Percentiles rank a stretch among this genome's conserved stretches.
phyloP scores from a whole-genome alignment of 2,888 invertebrate species.

The Zele albiditarsus region DNA sequence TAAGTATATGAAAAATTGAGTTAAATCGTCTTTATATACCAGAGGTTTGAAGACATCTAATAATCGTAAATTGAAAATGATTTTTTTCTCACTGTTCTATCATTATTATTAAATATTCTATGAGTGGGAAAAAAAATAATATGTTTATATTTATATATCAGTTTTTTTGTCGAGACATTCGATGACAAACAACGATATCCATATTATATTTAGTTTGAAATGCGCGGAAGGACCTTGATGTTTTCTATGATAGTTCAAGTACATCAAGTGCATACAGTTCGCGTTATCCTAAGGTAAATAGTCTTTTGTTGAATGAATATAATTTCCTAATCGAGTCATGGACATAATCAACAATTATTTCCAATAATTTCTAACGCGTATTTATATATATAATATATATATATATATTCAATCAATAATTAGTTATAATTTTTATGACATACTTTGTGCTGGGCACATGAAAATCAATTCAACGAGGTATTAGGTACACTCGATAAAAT shows the following conservation, averaged over 20 bases:
- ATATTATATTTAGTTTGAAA: background rate
- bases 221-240: constrained; percentile 26
- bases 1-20: constrained; percentile 26
- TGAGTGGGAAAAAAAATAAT: background rate
- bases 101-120: background rate
- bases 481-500: constrained; percentile 19
- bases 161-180: background rate
- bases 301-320: constrained; percentile 25
- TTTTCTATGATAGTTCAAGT: constrained; percentile 26
- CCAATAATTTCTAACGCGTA: background rate
- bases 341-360: constrained; percentile 25
- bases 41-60: background rate
- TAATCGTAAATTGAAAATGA: background rate
- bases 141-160: background rate
- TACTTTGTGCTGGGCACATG: background rate
- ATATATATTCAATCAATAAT: constrained; percentile 3
- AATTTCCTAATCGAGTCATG: constrained; percentile 24
- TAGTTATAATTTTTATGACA: constrained; percentile 17
- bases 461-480: background rate
- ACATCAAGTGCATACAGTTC: too few relatives aligned
- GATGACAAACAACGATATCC: background rate
- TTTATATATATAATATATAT: background rate
- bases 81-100: background rate
- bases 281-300: constrained; percentile 22
- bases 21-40: constrained; percentile 15